Conservation (phyloP, 2,113 vertebrate genomes). For the Nyctibius bracteatus region DNA sequence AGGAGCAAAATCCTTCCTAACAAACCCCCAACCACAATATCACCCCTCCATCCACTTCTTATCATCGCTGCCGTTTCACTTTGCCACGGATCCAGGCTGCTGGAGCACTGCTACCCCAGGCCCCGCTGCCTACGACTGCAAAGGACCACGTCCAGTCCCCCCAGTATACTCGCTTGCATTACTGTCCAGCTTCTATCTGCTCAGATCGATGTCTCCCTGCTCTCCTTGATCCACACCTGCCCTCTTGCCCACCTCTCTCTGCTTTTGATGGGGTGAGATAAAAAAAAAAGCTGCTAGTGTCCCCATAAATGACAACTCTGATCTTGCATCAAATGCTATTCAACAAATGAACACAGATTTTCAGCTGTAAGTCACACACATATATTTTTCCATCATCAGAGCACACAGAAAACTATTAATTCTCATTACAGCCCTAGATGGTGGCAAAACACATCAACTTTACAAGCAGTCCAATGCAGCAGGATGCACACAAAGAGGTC, state of each 20-base stretch:
- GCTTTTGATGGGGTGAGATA: neutral
- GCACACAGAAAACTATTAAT: neutral
- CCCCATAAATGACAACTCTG: neutral
- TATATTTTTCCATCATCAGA: neutral
- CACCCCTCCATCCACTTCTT: neutral
- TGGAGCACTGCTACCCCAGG: neutral
- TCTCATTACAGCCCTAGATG: neutral
- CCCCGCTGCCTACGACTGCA: accelerated
- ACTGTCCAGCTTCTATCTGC: neutral
- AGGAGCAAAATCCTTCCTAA: neutral
- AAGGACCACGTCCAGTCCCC: neutral
- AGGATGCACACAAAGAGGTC: neutral
- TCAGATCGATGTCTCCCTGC: neutral
- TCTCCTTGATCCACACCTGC: neutral
- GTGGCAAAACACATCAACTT: neutral
- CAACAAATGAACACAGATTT: neutral
- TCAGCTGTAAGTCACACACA: accelerated
- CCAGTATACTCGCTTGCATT: neutral
- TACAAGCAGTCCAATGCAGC: accelerated
- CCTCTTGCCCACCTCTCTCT: neutral
- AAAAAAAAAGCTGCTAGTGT: neutral
- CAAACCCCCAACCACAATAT: neutral
- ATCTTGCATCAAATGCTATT: neutral
- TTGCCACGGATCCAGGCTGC: neutral
- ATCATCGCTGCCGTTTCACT: neutral